phyloP scores from a whole-genome alignment of 2,113 vertebrate species.

The Ailurus styani region DNA sequence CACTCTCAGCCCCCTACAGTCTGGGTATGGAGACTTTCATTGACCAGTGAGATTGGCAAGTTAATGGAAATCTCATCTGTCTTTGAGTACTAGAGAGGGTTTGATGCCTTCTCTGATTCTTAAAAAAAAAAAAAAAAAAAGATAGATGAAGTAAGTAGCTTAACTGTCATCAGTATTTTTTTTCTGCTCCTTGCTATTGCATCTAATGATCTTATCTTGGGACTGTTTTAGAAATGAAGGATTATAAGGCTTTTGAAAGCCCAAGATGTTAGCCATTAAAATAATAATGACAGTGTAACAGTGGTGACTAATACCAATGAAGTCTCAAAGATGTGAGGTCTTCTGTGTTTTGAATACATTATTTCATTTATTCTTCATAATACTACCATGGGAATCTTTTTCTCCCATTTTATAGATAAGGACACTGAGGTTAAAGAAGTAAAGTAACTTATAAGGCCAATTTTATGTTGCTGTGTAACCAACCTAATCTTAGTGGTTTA shows the following conservation, averaged over 20 bases:
- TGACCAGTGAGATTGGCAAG: background rate
- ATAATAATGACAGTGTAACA: background rate
- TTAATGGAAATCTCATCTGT: background rate
- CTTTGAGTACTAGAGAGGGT: background rate
- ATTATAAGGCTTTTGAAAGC: background rate
- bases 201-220: background rate
- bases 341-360: background rate
- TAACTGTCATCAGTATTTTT: background rate
- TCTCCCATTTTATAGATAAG: background rate
- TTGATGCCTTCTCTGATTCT: background rate
- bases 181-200: background rate
- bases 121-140: background rate
- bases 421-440: background rate
- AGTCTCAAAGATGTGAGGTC: background rate
- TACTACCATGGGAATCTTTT: background rate
- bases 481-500: background rate
- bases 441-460: background rate
- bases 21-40: background rate
- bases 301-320: background rate
- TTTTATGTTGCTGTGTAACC: background rate
- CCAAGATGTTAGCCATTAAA: background rate
- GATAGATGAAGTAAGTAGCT: background rate
- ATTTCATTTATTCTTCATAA: background rate
- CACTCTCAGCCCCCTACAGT: background rate
- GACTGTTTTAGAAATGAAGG: background rate